phyloP scores from a whole-genome alignment of 2,888 invertebrate genomes.

The Panzeria rudis region DNA sequence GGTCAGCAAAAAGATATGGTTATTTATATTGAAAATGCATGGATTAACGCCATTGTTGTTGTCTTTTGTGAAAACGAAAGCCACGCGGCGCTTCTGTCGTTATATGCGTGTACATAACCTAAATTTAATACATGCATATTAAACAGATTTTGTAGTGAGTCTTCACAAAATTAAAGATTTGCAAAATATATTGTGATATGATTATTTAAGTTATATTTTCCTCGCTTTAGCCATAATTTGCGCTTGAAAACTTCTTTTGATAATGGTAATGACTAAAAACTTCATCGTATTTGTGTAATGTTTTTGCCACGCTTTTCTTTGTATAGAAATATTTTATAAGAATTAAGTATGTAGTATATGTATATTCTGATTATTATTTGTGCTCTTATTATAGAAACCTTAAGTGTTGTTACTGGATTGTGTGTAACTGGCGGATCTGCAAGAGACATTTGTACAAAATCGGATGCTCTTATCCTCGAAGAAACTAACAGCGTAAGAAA shows the following conservation, averaged over 20 bases:
- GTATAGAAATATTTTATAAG: not conserved
- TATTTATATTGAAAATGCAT: not conserved
- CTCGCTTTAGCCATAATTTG: no score
- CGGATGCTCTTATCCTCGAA: conserved; percentile 93
- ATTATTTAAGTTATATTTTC: not conserved
- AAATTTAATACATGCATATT: conserved; percentile 45
- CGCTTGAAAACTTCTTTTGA: not conserved
- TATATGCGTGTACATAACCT: conserved; percentile 68
- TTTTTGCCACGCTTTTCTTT: conserved; percentile 43
- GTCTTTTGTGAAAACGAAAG: conserved; percentile 48
- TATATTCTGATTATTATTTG: not conserved
- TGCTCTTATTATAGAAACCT: conserved; percentile 87
- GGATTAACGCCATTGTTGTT: not conserved
- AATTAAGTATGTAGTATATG: not conserved
- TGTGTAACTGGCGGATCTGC: conserved; percentile 95
- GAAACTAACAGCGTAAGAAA: conserved; percentile 93
- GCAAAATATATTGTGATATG: not conserved
- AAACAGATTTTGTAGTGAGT: not conserved
- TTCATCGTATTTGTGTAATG: not conserved
- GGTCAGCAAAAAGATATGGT: not conserved
- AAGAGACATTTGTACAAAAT: conserved; percentile 95
- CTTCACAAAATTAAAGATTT: not conserved
- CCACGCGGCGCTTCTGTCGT: conserved; percentile 69
- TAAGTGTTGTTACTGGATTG: conserved; percentile 94
- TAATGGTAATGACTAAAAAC: not conserved